Evolutionary conservation across 2,113 vertebrate species (phyloP).

Genomic region (Actenoides lindsayi): DNA sequence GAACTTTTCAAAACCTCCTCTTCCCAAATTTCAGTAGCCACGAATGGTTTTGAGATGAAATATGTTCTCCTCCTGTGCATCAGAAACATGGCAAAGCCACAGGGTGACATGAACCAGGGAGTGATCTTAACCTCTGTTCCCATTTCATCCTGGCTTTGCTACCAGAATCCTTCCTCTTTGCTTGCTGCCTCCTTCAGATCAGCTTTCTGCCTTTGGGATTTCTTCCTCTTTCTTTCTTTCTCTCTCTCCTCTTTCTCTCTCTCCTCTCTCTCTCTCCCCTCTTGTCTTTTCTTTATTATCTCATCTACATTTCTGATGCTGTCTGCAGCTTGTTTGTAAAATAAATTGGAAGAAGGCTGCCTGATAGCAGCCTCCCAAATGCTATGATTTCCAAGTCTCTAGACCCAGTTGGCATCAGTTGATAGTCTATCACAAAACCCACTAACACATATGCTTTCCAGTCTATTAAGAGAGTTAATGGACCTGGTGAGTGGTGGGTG

Average conservation of each 20-base stretch:
- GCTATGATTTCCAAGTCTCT: neutral
- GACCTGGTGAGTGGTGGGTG: neutral
- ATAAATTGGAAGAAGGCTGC: neutral
- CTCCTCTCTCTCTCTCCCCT: too few species aligned
- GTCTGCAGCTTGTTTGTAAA: neutral
- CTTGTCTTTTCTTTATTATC: neutral
- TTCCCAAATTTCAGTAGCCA: neutral
- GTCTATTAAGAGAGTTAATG: conserved; percentile 8
- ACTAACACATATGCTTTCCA: neutral
- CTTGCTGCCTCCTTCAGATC: neutral
- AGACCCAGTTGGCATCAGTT: neutral
- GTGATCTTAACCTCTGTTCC: neutral
- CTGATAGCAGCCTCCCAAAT: neutral
- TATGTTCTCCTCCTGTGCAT: neutral
- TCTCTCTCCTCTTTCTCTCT: neutral
- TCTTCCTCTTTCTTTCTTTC: too few species aligned
- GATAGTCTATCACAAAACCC: neutral
- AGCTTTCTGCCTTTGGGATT: neutral
- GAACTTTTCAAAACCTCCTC: neutral
- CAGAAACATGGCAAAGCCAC: neutral
- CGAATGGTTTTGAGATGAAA: neutral
- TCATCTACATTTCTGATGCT: neutral
- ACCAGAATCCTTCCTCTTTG: neutral
- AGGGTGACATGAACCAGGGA: neutral
- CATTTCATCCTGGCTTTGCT: neutral